Evolutionary conservation across 1,140 invertebrate species (phyloP), one percentile per base, ranked within the genome.

Genomic region (Drosophila ambigua): DNA sequence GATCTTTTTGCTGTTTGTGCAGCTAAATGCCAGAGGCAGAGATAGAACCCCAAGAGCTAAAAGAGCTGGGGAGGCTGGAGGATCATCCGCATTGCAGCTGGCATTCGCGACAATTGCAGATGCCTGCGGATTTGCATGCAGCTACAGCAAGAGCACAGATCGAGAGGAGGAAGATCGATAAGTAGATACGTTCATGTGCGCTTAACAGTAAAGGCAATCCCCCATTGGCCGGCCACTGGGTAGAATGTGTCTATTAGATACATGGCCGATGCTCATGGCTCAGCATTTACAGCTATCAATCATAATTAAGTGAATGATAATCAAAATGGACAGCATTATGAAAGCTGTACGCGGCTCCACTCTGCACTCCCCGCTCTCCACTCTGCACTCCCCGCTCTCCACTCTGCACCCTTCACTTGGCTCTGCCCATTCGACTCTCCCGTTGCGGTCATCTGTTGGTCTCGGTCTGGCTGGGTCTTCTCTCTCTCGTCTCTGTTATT

Each of bases 281-380:
- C 78, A 80, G 52, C 74, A 87, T 88, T 88, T 88, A 88, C 83
- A 88, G 83, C 83, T 88, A 88, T 88, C 83, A 88, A 88, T 88
- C 83, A 88, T 88, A 88, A 88, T 88, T 88, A 88, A 88, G 77
- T 88, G 83, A 83, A 88, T 88, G 84, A 88, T 88, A 88, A 88
- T 88, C 84, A 89, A 88, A 83, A 88, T 88, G 76, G 64, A 83
- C 83, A 87, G 84, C 75, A 82, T 87, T 87, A 87, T 85, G 65
- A 66, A 76, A 75, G 71, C 55, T 71, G 63, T 46, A 67, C 20
- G 51, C 35, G n/a, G 49, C 49, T 53, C 8, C 20, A 20, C 20
- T 20, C 20, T 20, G 1, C 1, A 20, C 20, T 20, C 20, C 16
- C 16, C 16, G 0, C 3, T 24, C 16, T 39, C 35, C 11, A 5